These are phyloP conservation scores for Euzophera pinguis DNA, from an alignment of 2,888 invertebrate genomes.

Conservation along the genomic window DNA sequence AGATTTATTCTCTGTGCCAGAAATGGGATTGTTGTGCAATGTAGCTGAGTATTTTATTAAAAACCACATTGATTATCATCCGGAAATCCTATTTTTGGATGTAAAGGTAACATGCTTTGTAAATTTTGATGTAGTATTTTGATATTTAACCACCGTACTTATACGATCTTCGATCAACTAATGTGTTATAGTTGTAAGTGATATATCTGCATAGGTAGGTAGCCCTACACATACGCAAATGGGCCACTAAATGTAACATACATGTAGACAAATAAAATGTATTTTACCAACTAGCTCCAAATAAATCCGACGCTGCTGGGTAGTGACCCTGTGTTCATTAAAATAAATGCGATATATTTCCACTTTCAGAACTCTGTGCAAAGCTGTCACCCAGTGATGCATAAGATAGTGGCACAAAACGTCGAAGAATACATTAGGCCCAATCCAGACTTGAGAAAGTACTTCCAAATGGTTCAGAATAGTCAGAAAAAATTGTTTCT, in stretches of 20 bases:
- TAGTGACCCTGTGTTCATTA: too few species aligned
- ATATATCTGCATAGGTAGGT: too few species aligned
- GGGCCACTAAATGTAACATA: too few species aligned
- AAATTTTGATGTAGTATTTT: too few species aligned
- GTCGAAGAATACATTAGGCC: conserved; percentile 89
- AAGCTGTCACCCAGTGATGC: conserved; percentile 93
- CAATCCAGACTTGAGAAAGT: conserved; percentile 85
- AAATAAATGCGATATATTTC: conserved; percentile 12
- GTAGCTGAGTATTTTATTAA: conserved; percentile 95
- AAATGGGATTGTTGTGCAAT: conserved; percentile 95
- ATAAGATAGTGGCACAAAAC: conserved; percentile 90
- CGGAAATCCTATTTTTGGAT: conserved; percentile 96
- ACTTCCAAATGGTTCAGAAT: conserved; percentile 86
- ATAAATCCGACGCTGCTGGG: too few species aligned
- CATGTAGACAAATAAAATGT: too few species aligned
- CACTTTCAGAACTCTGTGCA: conserved; percentile 89
- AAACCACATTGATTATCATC: conserved; percentile 95
- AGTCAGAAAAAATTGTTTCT: conserved; percentile 94
- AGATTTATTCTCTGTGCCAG: conserved; percentile 97
- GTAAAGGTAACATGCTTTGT: conserved; percentile 85
- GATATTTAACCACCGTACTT: too few species aligned
- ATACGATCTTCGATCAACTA: too few species aligned
- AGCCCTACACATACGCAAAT: too few species aligned
- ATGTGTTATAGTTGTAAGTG: too few species aligned
- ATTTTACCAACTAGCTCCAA: too few species aligned